These are phyloP conservation scores for Zosterops japonicus DNA, from an alignment of 2,113 vertebrate genomes.

Conservation along the genomic window DNA sequence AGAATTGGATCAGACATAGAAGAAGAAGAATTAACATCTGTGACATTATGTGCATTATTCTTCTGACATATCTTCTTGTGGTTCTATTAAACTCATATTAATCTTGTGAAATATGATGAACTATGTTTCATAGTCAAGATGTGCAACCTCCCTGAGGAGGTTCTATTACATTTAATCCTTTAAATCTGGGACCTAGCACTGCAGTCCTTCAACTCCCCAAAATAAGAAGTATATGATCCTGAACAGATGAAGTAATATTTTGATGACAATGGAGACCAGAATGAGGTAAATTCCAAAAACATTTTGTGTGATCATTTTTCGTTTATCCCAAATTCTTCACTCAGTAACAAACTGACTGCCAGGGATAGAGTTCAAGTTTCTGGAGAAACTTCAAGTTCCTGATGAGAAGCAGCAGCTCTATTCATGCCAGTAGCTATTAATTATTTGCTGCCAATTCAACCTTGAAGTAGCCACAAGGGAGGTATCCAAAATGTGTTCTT, in stretches of 20 bases:
- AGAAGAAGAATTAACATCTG: neutral
- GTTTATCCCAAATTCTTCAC: neutral
- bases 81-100: neutral
- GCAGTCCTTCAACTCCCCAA: neutral
- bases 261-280: neutral
- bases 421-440: neutral
- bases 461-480: neutral
- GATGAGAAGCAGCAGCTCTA: neutral
- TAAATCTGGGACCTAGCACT: neutral
- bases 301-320: neutral
- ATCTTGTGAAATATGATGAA: neutral
- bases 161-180: neutral
- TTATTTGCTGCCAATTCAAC: neutral
- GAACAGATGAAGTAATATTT: neutral
- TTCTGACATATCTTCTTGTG: neutral
- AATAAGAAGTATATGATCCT: neutral
- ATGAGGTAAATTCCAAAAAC: neutral
- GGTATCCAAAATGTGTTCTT: neutral
- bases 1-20: neutral
- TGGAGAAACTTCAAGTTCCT: constrained; percentile 47
- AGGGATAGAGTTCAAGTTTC: neutral
- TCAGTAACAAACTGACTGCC: neutral
- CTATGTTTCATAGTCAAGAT: neutral
- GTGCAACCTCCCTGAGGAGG: neutral
- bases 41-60: neutral